Evolutionary conservation across 2,888 invertebrate genomes (phyloP).

Genomic region (Aleiodes alternator): DNA sequence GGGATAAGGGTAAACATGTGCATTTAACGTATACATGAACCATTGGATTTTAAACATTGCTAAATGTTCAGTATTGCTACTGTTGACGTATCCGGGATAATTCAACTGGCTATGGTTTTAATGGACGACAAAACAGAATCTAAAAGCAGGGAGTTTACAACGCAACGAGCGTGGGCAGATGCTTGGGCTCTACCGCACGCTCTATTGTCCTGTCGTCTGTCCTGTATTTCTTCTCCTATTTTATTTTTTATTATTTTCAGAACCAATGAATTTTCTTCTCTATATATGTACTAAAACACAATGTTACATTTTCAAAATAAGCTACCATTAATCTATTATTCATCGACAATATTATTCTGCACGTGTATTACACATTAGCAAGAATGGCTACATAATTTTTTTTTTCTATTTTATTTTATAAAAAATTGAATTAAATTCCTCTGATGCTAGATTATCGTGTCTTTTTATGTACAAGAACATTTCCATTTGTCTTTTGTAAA

Average conservation of each 20-base stretch:
- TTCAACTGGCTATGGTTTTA: conserved; percentile 42
- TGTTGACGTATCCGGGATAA: conserved; percentile 49
- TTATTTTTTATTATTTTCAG: conserved; percentile 22
- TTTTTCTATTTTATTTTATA: too few relatives aligned
- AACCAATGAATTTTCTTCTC: conserved; percentile 13
- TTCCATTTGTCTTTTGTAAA: too few relatives aligned
- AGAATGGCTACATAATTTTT: too few relatives aligned
- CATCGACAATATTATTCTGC: background rate
- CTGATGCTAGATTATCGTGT: too few relatives aligned
- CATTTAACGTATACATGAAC: too few relatives aligned
- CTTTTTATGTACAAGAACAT: too few relatives aligned
- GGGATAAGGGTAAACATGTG: too few relatives aligned
- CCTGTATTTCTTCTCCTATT: conserved; percentile 49
- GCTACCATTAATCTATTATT: conserved; percentile 30
- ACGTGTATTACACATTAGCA: background rate
- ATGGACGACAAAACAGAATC: conserved; percentile 49
- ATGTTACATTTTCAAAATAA: conserved; percentile 31
- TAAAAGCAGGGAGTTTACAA: conserved; percentile 57
- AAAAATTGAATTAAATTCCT: too few relatives aligned
- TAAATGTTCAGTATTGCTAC: conserved; percentile 46
- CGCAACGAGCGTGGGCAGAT: conserved; percentile 55
- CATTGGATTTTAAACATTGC: conserved; percentile 21
- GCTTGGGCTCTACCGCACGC: conserved; percentile 48
- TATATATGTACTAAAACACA: conserved; percentile 9
- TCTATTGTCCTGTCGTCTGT: conserved; percentile 63